Conservation (phyloP, 2,113 vertebrate species). For the Panthera tigris region DNA sequence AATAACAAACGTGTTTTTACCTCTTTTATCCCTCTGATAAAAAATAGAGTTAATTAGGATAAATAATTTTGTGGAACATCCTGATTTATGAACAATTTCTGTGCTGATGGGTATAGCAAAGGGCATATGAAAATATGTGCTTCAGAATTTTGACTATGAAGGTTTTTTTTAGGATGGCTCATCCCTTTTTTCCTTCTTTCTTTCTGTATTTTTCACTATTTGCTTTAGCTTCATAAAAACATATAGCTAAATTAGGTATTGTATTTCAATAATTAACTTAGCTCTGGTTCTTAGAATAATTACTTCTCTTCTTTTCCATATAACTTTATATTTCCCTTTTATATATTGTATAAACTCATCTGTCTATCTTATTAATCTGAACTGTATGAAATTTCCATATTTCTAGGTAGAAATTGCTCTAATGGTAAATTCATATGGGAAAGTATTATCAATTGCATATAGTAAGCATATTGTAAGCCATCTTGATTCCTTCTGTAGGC, state of each 20-base stretch:
- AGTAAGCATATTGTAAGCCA: neutral
- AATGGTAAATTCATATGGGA: neutral
- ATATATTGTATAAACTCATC: neutral
- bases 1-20: neutral
- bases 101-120: neutral
- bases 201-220: neutral
- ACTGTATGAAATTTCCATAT: neutral
- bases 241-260: neutral
- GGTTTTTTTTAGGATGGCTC: neutral
- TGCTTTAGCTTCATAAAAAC: neutral
- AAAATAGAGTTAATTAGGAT: neutral
- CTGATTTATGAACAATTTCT: slow-evolving; percentile 12
- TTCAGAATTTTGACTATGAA: neutral
- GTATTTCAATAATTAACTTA: neutral
- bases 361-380: neutral
- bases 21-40: neutral
- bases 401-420: neutral
- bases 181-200: neutral
- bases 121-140: neutral
- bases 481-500: neutral
- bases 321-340: neutral
- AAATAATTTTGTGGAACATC: neutral
- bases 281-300: neutral
- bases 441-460: neutral
- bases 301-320: neutral